phyloP scores from a whole-genome alignment of 2,888 invertebrate genomes.

The Andrena flavipes region DNA sequence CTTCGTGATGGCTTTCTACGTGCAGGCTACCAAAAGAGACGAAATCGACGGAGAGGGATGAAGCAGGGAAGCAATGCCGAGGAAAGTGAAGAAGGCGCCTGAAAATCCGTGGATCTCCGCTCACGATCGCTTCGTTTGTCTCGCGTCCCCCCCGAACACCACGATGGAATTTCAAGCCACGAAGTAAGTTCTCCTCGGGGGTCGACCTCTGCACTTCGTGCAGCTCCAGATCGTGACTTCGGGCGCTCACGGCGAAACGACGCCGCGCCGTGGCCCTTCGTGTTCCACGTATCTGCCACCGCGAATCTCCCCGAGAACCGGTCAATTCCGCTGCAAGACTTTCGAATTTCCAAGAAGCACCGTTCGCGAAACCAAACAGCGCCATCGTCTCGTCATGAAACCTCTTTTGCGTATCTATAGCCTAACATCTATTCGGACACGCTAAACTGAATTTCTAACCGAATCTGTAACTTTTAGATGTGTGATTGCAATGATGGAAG shows the following conservation, averaged over 20 bases:
- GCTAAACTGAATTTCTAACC: too few species aligned
- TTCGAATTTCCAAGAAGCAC: slow-evolving; percentile 35
- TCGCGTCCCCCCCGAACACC: slow-evolving; percentile 26
- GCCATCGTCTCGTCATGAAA: not conserved
- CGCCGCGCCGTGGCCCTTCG: slow-evolving; percentile 33
- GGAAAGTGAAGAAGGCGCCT: slow-evolving; percentile 30
- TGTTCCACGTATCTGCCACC: slow-evolving; percentile 51
- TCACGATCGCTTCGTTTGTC: slow-evolving; percentile 58
- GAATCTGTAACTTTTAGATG: too few species aligned
- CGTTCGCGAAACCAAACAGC: slow-evolving; percentile 2
- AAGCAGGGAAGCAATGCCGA: slow-evolving; percentile 31
- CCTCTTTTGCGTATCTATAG: not conserved
- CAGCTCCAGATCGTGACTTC: slow-evolving; percentile 67
- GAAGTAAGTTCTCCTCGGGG: slow-evolving; percentile 46
- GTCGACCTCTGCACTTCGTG: slow-evolving; percentile 66
- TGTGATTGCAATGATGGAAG: too few species aligned
- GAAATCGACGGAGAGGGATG: not conserved
- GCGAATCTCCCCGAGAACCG: slow-evolving; percentile 43
- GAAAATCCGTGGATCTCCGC: slow-evolving; percentile 52
- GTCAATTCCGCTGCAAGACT: slow-evolving; percentile 34
- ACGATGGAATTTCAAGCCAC: slow-evolving; percentile 61
- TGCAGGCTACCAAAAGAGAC: not conserved
- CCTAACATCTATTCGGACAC: too few species aligned
- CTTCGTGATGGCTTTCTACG: slow-evolving; percentile 64
- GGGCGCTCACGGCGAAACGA: slow-evolving; percentile 37